phyloP scores from a whole-genome alignment of 1,140 invertebrate species.

The Mamestra configurata region DNA sequence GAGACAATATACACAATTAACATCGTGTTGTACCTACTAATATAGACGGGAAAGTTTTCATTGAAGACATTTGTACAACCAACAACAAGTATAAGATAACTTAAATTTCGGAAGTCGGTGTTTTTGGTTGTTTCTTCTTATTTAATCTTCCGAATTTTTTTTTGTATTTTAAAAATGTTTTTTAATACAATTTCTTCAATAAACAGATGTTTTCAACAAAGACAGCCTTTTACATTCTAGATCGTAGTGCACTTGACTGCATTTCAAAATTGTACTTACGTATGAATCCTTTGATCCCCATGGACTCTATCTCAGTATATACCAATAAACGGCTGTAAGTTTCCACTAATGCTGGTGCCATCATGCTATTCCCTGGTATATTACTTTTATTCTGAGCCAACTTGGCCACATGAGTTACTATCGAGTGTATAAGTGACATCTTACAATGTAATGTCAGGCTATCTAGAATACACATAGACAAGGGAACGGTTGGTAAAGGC shows the following conservation, averaged over 20 bases:
- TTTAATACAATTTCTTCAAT: no score
- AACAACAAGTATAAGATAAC: no score
- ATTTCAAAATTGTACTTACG: slow-evolving; percentile 89
- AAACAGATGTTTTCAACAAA: no score
- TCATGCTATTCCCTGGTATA: slow-evolving; percentile 89
- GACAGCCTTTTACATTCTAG: no score
- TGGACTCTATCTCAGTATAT: slow-evolving; percentile 98
- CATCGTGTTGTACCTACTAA: no score
- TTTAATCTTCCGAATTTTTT: no score
- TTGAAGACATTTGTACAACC: no score
- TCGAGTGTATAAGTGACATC: slow-evolving; percentile 99
- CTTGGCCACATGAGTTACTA: slow-evolving; percentile 96
- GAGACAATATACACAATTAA: slow-evolving; percentile 43
- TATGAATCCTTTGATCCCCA: slow-evolving; percentile 98
- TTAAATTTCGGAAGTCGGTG: no score
- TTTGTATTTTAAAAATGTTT: no score
- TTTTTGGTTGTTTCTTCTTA: no score
- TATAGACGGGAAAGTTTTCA: no score
- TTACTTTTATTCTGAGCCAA: slow-evolving; percentile 95
- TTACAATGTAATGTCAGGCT: slow-evolving; percentile 98
- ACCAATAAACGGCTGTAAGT: slow-evolving; percentile 97
- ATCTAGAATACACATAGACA: slow-evolving; percentile 97
- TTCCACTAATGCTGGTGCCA: slow-evolving; percentile 97
- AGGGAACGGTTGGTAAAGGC: slow-evolving; percentile 92
- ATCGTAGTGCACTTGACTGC: no score